These are phyloP conservation scores for Bathynomus jamesi DNA, from an alignment of 1,140 invertebrate species.

Conservation along the genomic window DNA sequence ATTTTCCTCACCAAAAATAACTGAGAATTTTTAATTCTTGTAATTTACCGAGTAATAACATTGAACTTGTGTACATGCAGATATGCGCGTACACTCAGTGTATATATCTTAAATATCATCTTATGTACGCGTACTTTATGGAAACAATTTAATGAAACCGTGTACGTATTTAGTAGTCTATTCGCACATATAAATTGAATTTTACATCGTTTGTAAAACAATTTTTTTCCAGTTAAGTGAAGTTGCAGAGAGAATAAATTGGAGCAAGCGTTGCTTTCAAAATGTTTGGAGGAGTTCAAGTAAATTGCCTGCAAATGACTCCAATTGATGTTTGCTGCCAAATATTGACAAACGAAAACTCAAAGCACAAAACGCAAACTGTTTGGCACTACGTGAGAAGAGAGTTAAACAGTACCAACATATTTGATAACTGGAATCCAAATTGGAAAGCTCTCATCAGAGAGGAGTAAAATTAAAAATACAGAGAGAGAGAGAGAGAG, in stretches of 20 bases:
- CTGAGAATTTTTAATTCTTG: too few species aligned
- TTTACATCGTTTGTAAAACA: too few species aligned
- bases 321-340: not conserved
- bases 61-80: too few species aligned
- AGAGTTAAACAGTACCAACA: not conserved
- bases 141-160: too few species aligned
- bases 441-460: not conserved
- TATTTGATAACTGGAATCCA: not conserved
- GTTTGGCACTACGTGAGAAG: not conserved
- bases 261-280: not conserved
- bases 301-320: not conserved
- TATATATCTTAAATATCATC: too few species aligned
- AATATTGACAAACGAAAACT: not conserved
- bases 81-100: too few species aligned
- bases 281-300: not conserved
- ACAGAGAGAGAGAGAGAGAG: not conserved
- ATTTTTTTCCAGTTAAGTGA: not conserved
- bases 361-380: not conserved
- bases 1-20: too few species aligned
- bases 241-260: not conserved
- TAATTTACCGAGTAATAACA: too few species aligned
- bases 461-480: not conserved
- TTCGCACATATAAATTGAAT: too few species aligned
- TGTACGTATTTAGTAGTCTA: too few species aligned
- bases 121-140: too few species aligned